Conservation (phyloP, 1,140 invertebrate genomes). For the Heliconius eleuchia region DNA sequence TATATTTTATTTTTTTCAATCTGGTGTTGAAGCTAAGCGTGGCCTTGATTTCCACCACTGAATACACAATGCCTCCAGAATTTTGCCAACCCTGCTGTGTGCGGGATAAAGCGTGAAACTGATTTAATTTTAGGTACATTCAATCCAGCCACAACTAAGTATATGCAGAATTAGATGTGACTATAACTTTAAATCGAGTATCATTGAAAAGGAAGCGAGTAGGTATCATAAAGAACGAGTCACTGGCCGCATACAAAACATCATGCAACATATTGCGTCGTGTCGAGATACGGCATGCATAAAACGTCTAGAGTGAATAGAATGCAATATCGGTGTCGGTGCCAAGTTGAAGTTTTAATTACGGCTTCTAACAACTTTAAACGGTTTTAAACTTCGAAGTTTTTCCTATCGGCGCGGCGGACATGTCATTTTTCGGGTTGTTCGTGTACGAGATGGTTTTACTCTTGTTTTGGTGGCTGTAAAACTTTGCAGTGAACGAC, state of each 20-base stretch:
- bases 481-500: too few relatives aligned
- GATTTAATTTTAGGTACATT: neutral
- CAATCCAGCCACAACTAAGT: neutral
- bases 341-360: slow-evolving; percentile 36
- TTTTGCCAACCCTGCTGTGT: too few relatives aligned
- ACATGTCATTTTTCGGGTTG: slow-evolving; percentile 20
- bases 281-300: slow-evolving; percentile 26
- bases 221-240: slow-evolving; percentile 30
- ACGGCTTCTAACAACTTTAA: slow-evolving; percentile 24
- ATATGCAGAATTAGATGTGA: slow-evolving; percentile 1
- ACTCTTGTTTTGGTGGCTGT: too few relatives aligned
- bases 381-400: slow-evolving; percentile 28
- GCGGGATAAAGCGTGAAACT: too few relatives aligned
- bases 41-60: too few relatives aligned
- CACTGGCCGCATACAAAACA: slow-evolving; percentile 30
- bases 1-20: too few relatives aligned
- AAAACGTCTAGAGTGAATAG: slow-evolving; percentile 18
- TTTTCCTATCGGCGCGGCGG: slow-evolving; percentile 15
- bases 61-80: too few relatives aligned
- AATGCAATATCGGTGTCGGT: slow-evolving; percentile 34
- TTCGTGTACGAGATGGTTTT: slow-evolving; percentile 17
- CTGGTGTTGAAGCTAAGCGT: too few relatives aligned
- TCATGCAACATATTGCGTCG: slow-evolving; percentile 34
- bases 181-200: slow-evolving; percentile 25
- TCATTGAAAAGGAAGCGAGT: slow-evolving; percentile 31